A percentile compares a stretch with the other conserved stretches of the same genome.
Conservation (phyloP, 2,797 vertebrate species). For the Anolis apletophallus region DNA sequence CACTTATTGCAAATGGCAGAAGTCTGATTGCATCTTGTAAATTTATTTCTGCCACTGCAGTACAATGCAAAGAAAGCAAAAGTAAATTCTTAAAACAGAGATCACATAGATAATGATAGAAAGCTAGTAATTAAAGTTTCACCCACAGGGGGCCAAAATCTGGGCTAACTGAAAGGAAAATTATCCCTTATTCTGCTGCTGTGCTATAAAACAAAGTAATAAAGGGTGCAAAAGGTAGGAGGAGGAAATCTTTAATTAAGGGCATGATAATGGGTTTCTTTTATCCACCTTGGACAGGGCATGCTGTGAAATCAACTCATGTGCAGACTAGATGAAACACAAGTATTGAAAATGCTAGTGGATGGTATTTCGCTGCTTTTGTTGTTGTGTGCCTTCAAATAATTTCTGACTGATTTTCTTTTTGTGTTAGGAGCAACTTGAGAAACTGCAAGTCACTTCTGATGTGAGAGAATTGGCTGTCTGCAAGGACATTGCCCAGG, state of each 20-base stretch:
- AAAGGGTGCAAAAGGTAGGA: background rate
- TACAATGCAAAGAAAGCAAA: background rate
- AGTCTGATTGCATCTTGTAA: background rate
- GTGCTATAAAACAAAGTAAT: background rate
- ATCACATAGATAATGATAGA: background rate
- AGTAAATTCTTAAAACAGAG: background rate
- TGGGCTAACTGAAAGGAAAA: background rate
- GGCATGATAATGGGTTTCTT: background rate
- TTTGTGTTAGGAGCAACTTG: too few relatives aligned
- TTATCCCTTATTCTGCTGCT: background rate
- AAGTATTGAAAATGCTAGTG: too few relatives aligned
- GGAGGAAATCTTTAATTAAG: background rate
- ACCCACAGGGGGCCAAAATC: background rate
- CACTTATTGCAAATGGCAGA: background rate
- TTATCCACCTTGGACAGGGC: background rate
- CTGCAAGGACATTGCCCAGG: too few relatives aligned
- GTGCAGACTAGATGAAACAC: too few relatives aligned
- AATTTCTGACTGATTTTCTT: too few relatives aligned
- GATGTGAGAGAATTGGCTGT: too few relatives aligned
- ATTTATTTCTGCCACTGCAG: background rate
- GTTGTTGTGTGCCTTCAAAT: too few relatives aligned
- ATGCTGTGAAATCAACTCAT: too few relatives aligned
- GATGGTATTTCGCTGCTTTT: too few relatives aligned
- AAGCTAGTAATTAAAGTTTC: background rate
- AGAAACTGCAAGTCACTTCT: too few relatives aligned